These are phyloP conservation scores for Ichneumoninae sp. DNA, from an alignment of 2,888 invertebrate species.

Conservation along the genomic window DNA sequence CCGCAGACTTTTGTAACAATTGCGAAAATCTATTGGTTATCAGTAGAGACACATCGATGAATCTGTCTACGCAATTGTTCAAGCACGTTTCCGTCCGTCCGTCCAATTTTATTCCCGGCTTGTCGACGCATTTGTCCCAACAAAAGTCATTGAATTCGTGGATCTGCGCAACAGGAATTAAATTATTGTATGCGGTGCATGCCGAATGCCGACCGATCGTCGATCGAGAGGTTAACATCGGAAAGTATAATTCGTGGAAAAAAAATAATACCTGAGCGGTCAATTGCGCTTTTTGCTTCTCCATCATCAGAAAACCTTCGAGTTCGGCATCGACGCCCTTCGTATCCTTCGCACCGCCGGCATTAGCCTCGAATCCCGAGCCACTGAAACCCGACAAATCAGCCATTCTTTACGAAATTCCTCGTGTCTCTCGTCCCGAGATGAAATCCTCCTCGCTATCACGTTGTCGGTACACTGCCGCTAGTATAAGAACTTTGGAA, in stretches of 20 bases:
- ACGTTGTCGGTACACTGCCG: conserved; percentile 17
- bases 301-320: conserved; percentile 92
- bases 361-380: conserved; percentile 72
- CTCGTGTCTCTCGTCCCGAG: conserved; percentile 33
- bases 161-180: conserved; percentile 87
- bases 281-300: conserved; percentile 95
- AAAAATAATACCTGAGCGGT: conserved; percentile 91
- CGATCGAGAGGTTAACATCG: conserved; percentile 52
- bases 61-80: conserved; percentile 96
- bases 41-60: conserved; percentile 95
- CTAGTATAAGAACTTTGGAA: background rate
- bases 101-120: conserved; percentile 94
- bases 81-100: conserved; percentile 95
- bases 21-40: conserved; percentile 96
- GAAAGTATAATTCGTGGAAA: background rate
- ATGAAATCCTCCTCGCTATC: conserved; percentile 13
- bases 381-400: conserved; percentile 74
- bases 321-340: conserved; percentile 89
- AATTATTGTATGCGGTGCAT: background rate
- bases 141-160: conserved; percentile 97
- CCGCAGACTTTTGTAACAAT: conserved; percentile 91
- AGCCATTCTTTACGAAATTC: conserved; percentile 73
- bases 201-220: background rate
- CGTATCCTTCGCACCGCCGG: conserved; percentile 76
- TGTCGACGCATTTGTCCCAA: conserved; percentile 98